phyloP scores from a whole-genome alignment of 2,888 invertebrate species.

The Muschampia plurimacula region DNA sequence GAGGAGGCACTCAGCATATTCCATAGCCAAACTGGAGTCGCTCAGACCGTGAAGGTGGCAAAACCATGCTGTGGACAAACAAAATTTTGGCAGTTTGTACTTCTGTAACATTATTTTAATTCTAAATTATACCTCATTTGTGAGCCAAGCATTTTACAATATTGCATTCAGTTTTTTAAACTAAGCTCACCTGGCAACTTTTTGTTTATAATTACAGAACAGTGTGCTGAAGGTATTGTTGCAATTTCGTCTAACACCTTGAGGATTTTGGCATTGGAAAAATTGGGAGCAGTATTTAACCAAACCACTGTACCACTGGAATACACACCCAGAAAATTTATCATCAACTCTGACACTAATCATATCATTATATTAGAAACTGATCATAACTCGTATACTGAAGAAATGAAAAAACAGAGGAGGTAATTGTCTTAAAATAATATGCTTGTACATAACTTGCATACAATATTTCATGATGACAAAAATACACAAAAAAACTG shows the following conservation, averaged over 20 bases:
- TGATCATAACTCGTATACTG: conserved; percentile 99
- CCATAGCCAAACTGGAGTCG: conserved; percentile 90
- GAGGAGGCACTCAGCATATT: conserved; percentile 89
- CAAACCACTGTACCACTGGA: conserved; percentile 97
- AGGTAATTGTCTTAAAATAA: conserved; percentile 62
- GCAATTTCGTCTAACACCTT: conserved; percentile 99
- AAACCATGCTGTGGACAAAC: conserved; percentile 82
- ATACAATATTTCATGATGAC: conserved; percentile 64
- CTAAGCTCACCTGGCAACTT: conserved; percentile 63
- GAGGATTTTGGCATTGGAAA: conserved; percentile 98
- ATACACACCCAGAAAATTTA: conserved; percentile 98
- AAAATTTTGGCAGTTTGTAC: too few species aligned
- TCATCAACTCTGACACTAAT: conserved; percentile 95
- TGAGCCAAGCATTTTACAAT: too few species aligned
- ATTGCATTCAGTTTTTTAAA: too few species aligned
- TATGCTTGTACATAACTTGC: too few species aligned
- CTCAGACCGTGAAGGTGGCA: conserved; percentile 74
- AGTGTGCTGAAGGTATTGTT: conserved; percentile 99
- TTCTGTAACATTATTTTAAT: too few species aligned
- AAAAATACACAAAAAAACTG: conserved; percentile 65
- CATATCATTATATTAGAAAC: conserved; percentile 97
- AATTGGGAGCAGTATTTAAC: conserved; percentile 99
- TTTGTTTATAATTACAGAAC: conserved; percentile 86
- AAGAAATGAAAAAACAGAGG: conserved; percentile 96
- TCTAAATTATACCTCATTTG: too few species aligned